Percentiles rank a stretch among this genome's conserved stretches.
Evolutionary conservation across 2,797 vertebrate genomes (phyloP).

Genomic region (Alcedo atthis): DNA sequence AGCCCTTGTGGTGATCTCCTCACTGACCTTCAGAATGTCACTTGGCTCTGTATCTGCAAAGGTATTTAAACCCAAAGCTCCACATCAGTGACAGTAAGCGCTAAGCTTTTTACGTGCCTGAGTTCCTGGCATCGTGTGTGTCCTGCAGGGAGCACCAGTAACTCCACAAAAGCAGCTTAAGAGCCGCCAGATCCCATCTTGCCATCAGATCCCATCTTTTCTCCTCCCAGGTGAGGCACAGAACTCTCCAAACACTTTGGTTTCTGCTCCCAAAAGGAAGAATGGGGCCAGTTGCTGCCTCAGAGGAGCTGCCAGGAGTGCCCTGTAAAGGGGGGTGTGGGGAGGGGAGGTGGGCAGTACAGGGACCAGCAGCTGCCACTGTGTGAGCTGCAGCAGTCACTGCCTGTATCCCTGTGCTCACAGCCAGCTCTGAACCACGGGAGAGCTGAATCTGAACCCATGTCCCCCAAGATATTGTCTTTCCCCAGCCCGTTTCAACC

Average conservation of each 20-base stretch:
- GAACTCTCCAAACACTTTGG: not conserved
- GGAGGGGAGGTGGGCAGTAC: not conserved
- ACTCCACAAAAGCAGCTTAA: no score
- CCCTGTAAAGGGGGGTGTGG: not conserved
- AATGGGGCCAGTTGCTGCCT: not conserved
- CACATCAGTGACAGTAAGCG: accelerated
- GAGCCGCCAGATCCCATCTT: no score
- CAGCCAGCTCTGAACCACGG: not conserved
- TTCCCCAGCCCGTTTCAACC: not conserved
- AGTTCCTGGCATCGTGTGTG: not conserved
- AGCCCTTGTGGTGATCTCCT: not conserved
- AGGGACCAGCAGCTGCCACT: not conserved
- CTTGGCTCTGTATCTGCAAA: not conserved
- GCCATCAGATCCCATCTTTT: not conserved
- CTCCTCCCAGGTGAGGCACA: not conserved
- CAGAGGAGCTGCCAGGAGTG: not conserved
- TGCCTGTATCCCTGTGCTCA: accelerated
- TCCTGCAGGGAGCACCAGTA: not conserved
- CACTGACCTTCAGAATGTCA: not conserved
- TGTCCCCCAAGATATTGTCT: accelerated
- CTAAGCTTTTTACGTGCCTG: not conserved
- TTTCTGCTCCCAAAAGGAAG: not conserved
- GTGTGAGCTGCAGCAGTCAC: not conserved
- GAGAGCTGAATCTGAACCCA: not conserved
- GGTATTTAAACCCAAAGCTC: not conserved